Evolutionary conservation across 2,113 vertebrate genomes (phyloP).

Genomic region (Python bivittatus): DNA sequence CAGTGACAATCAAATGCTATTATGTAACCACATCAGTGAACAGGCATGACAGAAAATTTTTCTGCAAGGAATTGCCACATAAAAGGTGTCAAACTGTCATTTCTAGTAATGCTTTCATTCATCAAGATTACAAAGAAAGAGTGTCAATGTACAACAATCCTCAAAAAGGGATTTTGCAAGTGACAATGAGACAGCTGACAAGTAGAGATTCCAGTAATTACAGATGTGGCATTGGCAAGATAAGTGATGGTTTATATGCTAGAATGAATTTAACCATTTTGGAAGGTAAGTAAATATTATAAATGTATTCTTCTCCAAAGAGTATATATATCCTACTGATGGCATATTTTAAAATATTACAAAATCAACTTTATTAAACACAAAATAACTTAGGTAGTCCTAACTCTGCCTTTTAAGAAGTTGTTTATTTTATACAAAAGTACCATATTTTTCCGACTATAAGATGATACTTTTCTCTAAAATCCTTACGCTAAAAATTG

Average conservation of each 20-base stretch:
- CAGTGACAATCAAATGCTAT: constrained; percentile 68
- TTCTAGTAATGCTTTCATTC: constrained; percentile 56
- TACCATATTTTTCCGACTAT: no score
- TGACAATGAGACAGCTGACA: constrained; percentile 59
- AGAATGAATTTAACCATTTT: constrained; percentile 55
- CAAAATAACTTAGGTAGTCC: neutral
- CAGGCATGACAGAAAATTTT: constrained; percentile 69
- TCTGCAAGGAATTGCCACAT: constrained; percentile 52
- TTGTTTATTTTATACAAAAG: neutral
- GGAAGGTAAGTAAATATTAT: constrained; percentile 52
- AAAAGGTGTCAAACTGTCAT: constrained; percentile 63
- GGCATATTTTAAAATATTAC: neutral
- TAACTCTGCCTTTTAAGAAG: neutral
- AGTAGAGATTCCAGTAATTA: constrained; percentile 56
- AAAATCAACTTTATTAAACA: neutral
- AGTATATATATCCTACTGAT: no score
- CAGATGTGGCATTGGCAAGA: constrained; percentile 70
- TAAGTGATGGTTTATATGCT: constrained; percentile 39
- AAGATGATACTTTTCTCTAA: no score
- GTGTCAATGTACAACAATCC: constrained; percentile 56
- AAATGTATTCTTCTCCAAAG: neutral
- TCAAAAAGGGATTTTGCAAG: constrained; percentile 34
- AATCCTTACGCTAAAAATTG: no score
- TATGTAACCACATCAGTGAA: constrained; percentile 61
- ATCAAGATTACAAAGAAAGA: neutral